Percentiles rank a stretch among this genome's conserved stretches.
These are phyloP conservation scores for Gallinago media DNA, from an alignment of 2,113 vertebrate genomes.

Conservation along the genomic window DNA sequence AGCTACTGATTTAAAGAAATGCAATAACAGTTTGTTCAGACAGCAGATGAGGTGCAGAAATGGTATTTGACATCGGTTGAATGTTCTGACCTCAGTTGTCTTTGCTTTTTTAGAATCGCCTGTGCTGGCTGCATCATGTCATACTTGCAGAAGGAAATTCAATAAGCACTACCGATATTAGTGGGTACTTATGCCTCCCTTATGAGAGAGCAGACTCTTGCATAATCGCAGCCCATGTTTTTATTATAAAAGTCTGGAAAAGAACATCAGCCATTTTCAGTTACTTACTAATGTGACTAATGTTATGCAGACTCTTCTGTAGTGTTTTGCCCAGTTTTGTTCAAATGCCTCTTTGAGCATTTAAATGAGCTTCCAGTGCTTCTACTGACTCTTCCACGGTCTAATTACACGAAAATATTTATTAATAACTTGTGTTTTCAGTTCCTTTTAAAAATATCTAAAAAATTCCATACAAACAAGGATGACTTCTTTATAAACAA, in stretches of 20 bases:
- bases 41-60: background rate
- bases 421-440: constrained; percentile 4
- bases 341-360: background rate
- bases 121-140: background rate
- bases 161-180: background rate
- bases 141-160: constrained; percentile 23
- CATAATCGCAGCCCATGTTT: background rate
- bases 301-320: background rate
- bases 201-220: background rate
- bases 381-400: background rate
- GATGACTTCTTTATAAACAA: background rate
- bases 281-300: background rate
- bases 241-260: background rate
- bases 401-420: constrained; percentile 16
- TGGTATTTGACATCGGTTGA: background rate
- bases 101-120: background rate
- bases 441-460: background rate
- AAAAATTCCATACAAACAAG: background rate
- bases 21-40: background rate
- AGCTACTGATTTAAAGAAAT: background rate
- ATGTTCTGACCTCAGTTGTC: background rate
- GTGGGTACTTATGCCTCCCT: background rate
- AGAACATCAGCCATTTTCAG: background rate
- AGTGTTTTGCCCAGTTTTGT: background rate
- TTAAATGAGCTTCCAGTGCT: background rate